Conservation (phyloP, 2,113 vertebrate genomes). For the Pituophis catenifer region DNA sequence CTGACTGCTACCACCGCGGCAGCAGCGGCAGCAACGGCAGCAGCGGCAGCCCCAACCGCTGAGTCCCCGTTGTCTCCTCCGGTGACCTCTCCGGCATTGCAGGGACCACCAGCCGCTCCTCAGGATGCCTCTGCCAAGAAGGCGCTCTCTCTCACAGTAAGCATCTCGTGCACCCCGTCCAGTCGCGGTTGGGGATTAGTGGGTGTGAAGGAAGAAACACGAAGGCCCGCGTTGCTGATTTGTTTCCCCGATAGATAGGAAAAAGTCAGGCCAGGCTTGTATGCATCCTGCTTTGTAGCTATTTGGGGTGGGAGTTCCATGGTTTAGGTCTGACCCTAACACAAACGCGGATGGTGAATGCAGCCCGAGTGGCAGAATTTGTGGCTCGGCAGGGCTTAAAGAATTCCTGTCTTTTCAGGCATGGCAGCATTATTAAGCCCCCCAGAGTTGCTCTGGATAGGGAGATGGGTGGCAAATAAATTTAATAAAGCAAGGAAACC, state of each 20-base stretch:
- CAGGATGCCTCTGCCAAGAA: slow-evolving; percentile 85
- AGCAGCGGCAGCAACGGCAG: slow-evolving; percentile 63
- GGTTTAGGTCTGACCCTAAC: neutral
- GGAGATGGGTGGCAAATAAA: too few species aligned
- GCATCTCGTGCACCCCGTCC: neutral
- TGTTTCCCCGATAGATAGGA: too few species aligned
- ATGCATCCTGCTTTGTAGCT: neutral
- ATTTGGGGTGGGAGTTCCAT: too few species aligned
- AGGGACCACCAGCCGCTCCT: slow-evolving; percentile 78
- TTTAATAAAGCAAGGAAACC: neutral
- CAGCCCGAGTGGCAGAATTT: neutral
- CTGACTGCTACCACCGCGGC: neutral
- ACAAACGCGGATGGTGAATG: neutral
- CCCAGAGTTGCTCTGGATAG: too few species aligned
- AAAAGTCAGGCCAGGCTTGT: neutral
- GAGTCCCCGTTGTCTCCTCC: slow-evolving; percentile 81
- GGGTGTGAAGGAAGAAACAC: neutral
- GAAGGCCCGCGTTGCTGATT: neutral
- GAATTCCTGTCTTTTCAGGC: neutral
- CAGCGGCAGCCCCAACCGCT: slow-evolving; percentile 71
- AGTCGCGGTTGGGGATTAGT: too few species aligned
- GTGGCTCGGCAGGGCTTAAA: too few species aligned
- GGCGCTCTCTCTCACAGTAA: slow-evolving; percentile 90
- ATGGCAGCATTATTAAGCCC: neutral
- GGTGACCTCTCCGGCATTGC: slow-evolving; percentile 72